Conservation (phyloP, 2,113 vertebrate genomes). For the Deroptyus accipitrinus region DNA sequence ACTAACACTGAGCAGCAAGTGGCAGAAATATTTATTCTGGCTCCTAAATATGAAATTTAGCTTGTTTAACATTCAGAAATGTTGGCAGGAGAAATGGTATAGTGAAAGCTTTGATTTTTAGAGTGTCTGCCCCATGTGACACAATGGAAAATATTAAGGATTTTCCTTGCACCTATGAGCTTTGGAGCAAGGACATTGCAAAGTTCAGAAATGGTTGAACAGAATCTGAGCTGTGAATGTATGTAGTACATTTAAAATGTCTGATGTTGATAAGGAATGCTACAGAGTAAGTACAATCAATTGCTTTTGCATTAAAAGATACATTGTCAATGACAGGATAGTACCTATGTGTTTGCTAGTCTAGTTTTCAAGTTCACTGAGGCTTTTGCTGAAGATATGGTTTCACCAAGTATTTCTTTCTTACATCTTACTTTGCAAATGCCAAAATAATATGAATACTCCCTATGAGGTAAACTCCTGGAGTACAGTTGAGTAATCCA, state of each 20-base stretch:
- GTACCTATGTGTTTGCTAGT: background rate
- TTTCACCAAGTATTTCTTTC: constrained; percentile 11
- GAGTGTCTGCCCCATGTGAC: constrained; percentile 44
- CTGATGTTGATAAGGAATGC: background rate
- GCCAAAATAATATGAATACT: background rate
- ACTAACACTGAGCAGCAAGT: constrained; percentile 52
- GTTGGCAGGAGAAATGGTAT: constrained; percentile 41
- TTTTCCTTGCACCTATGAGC: constrained; percentile 24
- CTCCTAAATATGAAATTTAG: constrained; percentile 58
- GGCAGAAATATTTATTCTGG: constrained; percentile 59
- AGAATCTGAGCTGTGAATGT: background rate
- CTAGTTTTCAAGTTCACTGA: background rate
- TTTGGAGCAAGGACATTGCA: constrained; percentile 13
- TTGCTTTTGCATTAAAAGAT: background rate
- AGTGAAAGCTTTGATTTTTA: constrained; percentile 49
- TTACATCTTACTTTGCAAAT: background rate
- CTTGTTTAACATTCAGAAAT: constrained; percentile 45
- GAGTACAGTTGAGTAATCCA: background rate
- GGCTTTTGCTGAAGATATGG: background rate
- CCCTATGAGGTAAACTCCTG: background rate
- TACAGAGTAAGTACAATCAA: background rate
- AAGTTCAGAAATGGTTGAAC: constrained; percentile 31
- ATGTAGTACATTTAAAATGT: background rate
- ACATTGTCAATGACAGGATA: background rate
- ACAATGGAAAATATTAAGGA: constrained; percentile 59